Percentiles rank a stretch among this genome's conserved stretches.
phyloP scores from a whole-genome alignment of 2,888 invertebrate species.

The Brachypterus glaber region DNA sequence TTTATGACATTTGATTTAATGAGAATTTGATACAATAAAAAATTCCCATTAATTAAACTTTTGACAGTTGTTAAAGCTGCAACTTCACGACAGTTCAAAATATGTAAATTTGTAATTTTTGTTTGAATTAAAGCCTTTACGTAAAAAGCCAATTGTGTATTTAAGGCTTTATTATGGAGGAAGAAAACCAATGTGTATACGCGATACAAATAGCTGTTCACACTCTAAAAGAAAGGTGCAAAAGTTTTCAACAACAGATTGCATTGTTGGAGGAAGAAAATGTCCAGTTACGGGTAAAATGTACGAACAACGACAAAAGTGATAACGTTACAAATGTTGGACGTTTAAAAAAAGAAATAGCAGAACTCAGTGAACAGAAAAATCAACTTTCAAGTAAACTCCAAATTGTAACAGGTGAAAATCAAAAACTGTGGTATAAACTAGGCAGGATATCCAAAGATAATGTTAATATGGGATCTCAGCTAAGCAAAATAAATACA shows the following conservation, averaged over 20 bases:
- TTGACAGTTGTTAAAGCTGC: too few relatives aligned
- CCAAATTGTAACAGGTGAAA: slow-evolving; percentile 73
- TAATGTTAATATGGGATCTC: slow-evolving; percentile 45
- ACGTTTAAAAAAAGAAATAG: slow-evolving; percentile 42
- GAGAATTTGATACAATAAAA: too few relatives aligned
- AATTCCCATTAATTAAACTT: too few relatives aligned
- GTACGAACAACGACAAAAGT: slow-evolving; percentile 27
- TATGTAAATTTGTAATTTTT: too few relatives aligned
- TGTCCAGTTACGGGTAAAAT: slow-evolving; percentile 47
- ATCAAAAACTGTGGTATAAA: slow-evolving; percentile 69
- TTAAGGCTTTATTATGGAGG: too few relatives aligned
- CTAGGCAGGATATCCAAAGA: slow-evolving; percentile 55
- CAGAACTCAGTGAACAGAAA: slow-evolving; percentile 64
- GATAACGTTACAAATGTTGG: too few relatives aligned
- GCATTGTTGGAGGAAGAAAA: slow-evolving; percentile 67
- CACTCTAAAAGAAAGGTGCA: slow-evolving; percentile 74
- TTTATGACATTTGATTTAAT: too few relatives aligned
- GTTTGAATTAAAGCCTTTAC: too few relatives aligned
- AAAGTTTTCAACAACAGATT: slow-evolving; percentile 62
- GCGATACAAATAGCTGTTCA: slow-evolving; percentile 68
- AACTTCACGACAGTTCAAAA: too few relatives aligned
- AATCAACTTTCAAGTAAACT: slow-evolving; percentile 67
- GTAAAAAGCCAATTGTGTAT: too few relatives aligned
- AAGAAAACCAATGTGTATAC: slow-evolving; percentile 40
- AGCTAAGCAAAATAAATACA: slow-evolving; percentile 45